phyloP scores from a whole-genome alignment of 2,888 invertebrate genomes.

The Melanotus villosus region DNA sequence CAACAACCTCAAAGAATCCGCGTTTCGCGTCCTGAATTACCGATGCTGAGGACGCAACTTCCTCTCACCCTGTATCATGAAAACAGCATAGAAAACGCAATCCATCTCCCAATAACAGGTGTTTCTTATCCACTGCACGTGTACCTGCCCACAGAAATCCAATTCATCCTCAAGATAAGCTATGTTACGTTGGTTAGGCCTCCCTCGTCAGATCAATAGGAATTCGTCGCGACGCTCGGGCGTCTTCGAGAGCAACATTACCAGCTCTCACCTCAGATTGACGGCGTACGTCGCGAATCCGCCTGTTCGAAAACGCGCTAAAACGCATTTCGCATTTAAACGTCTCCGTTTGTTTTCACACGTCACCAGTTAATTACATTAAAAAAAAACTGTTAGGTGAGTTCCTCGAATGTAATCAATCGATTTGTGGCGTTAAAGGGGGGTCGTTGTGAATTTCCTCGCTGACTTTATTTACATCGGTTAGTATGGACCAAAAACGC shows the following conservation, averaged over 20 bases:
- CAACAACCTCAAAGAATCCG: too few relatives aligned
- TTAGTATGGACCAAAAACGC: constrained; percentile 4
- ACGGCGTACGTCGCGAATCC: constrained; percentile 38
- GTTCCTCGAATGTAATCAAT: too few relatives aligned
- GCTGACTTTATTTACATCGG: background rate
- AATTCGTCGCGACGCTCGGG: constrained; percentile 48
- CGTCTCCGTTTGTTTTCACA: background rate
- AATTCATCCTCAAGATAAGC: constrained; percentile 40
- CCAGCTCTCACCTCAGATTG: constrained; percentile 40
- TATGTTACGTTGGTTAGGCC: constrained; percentile 44
- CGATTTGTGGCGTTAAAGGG: too few relatives aligned
- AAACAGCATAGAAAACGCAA: background rate
- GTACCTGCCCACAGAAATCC: constrained; percentile 13
- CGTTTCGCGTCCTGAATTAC: too few relatives aligned
- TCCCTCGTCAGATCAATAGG: constrained; percentile 48
- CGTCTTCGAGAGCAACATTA: constrained; percentile 45
- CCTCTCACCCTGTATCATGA: background rate
- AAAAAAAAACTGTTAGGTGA: background rate
- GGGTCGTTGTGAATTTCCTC: background rate
- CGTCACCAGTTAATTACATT: background rate
- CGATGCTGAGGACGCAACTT: too few relatives aligned
- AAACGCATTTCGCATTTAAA: constrained; percentile 7
- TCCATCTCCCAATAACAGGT: constrained; percentile 34
- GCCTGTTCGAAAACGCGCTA: constrained; percentile 20
- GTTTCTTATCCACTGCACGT: constrained; percentile 30